A percentile compares a stretch with the other conserved stretches of the same genome.
Evolutionary conservation across 2,797 vertebrate species (phyloP).

Genomic region (Halcyon badia): DNA sequence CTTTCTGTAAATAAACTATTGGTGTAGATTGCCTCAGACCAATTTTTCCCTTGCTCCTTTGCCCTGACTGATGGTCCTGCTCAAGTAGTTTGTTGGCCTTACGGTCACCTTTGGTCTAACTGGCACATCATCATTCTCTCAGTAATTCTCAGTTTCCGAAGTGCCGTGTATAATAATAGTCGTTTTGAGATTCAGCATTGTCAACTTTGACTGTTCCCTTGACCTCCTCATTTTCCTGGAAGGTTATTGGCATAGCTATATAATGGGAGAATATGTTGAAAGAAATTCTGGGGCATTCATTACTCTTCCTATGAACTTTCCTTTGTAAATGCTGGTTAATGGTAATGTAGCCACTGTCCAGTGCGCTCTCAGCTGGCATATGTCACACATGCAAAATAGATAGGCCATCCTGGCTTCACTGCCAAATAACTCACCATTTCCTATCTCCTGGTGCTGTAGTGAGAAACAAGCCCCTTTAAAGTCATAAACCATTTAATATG

Average conservation of each 20-base stretch:
- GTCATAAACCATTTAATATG: not conserved
- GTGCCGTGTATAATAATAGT: not conserved
- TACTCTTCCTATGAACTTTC: slow-evolving; percentile 25
- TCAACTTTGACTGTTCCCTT: slow-evolving; percentile 36
- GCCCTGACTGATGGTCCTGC: slow-evolving; percentile 58
- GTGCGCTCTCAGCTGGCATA: not conserved
- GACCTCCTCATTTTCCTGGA: slow-evolving; percentile 49
- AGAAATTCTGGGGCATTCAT: slow-evolving; percentile 23
- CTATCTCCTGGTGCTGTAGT: not conserved
- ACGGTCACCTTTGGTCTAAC: not conserved
- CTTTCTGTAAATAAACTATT: not conserved
- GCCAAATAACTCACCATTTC: not conserved
- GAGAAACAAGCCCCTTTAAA: not conserved
- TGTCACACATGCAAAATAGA: not conserved
- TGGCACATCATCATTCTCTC: not conserved
- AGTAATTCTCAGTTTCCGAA: slow-evolving; percentile 9
- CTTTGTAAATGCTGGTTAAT: slow-evolving; percentile 42
- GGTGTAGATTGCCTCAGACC: slow-evolving; percentile 15
- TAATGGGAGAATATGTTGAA: slow-evolving; percentile 13
- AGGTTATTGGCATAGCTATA: not conserved
- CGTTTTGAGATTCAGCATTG: slow-evolving; percentile 17
- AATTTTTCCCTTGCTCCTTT: slow-evolving; percentile 39
- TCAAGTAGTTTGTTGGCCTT: slow-evolving; percentile 37
- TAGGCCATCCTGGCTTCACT: not conserved
- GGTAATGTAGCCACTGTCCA: slow-evolving; percentile 14